Percentiles rank a stretch among this genome's conserved stretches.
phyloP scores from a whole-genome alignment of 2,888 invertebrate species.

The Asteroscopus sphinx region DNA sequence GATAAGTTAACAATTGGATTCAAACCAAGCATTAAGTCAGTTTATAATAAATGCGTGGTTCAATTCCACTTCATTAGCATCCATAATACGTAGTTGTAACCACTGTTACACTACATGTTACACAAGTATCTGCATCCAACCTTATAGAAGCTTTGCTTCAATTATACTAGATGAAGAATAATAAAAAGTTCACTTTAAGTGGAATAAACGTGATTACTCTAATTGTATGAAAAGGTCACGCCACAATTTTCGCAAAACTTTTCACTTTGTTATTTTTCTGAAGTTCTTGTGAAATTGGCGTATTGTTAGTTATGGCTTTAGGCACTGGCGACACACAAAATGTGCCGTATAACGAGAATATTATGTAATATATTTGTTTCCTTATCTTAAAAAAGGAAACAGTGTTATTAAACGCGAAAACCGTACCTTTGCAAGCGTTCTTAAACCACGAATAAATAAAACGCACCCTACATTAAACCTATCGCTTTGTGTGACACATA shows the following conservation, averaged over 20 bases:
- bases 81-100: constrained; percentile 17
- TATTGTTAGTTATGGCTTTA: constrained; percentile 34
- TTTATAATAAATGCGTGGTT: constrained; percentile 1
- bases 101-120: constrained; percentile 27
- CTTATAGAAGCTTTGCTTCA: constrained; percentile 49
- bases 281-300: constrained; percentile 16
- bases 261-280: constrained; percentile 22
- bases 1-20: constrained; percentile 21
- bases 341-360: constrained; percentile 35
- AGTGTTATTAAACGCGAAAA: constrained; percentile 47
- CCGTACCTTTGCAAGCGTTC: constrained; percentile 41
- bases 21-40: constrained; percentile 10
- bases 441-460: constrained; percentile 41
- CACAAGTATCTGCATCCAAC: constrained; percentile 30
- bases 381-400: constrained; percentile 42
- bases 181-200: constrained; percentile 40
- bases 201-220: constrained; percentile 41
- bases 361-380: constrained; percentile 32
- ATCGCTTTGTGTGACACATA: constrained; percentile 47
- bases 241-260: constrained; percentile 19
- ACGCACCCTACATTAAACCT: constrained; percentile 31
- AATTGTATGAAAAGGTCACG: constrained; percentile 35
- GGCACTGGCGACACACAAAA: constrained; percentile 33
- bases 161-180: constrained; percentile 36
- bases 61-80: not conserved